Evolutionary conservation across 2,113 vertebrate genomes (phyloP).

Genomic region (Turdus rufiventris): DNA sequence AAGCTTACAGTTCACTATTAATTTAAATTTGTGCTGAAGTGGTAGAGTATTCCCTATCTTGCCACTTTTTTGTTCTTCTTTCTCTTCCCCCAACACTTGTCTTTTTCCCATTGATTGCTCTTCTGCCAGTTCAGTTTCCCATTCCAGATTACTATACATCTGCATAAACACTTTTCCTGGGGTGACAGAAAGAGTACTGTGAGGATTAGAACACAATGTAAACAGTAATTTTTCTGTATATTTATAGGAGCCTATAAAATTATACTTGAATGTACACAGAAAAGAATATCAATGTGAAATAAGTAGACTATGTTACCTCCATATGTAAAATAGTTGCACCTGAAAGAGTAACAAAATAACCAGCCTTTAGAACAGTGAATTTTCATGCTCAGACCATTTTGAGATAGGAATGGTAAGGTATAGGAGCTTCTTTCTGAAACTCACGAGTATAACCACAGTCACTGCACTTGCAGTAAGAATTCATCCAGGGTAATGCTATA

Average conservation of each 20-base stretch:
- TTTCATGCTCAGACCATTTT: neutral
- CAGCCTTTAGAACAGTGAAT: neutral
- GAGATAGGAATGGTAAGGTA: neutral
- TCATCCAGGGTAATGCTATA: neutral
- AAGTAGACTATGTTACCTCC: neutral
- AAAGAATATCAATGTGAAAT: neutral
- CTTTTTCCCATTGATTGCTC: neutral
- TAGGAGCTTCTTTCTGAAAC: neutral
- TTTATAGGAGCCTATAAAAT: neutral
- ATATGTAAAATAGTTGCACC: neutral
- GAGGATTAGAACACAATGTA: neutral
- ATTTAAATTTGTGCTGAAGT: neutral
- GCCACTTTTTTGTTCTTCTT: neutral
- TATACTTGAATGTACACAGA: neutral
- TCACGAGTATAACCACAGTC: neutral
- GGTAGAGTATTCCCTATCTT: neutral
- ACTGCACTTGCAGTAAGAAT: neutral
- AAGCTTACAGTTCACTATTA: neutral
- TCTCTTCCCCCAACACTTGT: neutral
- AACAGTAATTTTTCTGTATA: neutral
- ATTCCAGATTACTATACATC: neutral
- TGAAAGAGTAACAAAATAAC: neutral
- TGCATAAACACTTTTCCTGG: neutral
- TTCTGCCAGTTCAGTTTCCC: neutral
- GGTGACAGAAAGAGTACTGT: neutral